Evolutionary conservation across 2,113 vertebrate species (phyloP).

Genomic region (Passer domesticus): DNA sequence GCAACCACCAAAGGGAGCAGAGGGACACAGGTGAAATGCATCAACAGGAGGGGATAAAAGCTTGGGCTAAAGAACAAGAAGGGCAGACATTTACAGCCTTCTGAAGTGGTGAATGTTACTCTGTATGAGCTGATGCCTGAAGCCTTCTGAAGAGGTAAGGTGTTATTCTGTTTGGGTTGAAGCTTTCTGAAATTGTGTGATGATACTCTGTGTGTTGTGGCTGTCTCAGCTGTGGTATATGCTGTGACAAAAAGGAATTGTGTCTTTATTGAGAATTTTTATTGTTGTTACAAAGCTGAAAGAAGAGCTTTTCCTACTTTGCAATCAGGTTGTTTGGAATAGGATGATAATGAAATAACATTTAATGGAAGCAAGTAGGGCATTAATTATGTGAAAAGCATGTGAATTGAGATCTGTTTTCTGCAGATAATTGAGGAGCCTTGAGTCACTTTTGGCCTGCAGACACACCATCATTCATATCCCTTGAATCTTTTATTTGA

Average conservation of each 20-base stretch:
- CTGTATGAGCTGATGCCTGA: not conserved
- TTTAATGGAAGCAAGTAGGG: constrained; percentile 10
- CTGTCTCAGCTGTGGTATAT: not conserved
- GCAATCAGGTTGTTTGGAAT: not conserved
- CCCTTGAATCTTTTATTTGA: constrained; percentile 57
- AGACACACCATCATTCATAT: constrained; percentile 19
- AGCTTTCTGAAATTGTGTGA: not conserved
- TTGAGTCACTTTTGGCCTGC: constrained; percentile 25
- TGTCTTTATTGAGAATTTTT: not conserved
- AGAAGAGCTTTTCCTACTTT: not conserved
- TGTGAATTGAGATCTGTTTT: constrained; percentile 23
- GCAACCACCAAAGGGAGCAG: not conserved
- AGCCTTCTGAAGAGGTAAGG: not conserved
- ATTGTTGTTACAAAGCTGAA: not conserved
- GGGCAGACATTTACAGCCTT: not conserved
- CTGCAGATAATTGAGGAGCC: constrained; percentile 26
- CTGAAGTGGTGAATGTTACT: accelerated
- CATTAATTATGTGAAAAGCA: constrained; percentile 33
- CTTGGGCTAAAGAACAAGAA: not conserved
- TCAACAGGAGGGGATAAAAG: not conserved
- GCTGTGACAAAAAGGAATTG: not conserved
- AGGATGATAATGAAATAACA: constrained; percentile 22
- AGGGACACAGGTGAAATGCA: not conserved
- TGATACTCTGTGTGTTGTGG: not conserved
- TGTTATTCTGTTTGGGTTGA: not conserved